Evolutionary conservation across 2,797 vertebrate species (phyloP).

Genomic region (Orientallactaga sibirica): DNA sequence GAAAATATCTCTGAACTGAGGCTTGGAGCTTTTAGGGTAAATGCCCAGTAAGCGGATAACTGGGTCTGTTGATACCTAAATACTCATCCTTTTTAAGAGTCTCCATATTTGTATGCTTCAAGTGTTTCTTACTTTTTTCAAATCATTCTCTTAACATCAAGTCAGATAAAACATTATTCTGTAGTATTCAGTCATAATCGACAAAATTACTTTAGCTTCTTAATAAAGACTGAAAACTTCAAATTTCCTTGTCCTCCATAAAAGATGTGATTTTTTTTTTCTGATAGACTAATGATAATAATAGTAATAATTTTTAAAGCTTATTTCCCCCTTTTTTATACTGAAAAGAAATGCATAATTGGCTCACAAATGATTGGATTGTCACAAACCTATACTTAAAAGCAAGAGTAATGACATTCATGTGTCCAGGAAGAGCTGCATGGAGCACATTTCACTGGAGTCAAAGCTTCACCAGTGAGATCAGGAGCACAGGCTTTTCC

Average conservation of each 20-base stretch:
- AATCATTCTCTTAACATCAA: not conserved
- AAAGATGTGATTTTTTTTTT: not conserved
- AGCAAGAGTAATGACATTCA: not conserved
- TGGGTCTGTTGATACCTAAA: too few species aligned
- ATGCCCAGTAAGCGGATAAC: too few species aligned
- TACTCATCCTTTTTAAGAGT: too few species aligned
- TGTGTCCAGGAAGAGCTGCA: not conserved
- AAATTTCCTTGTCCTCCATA: not conserved
- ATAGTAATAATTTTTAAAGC: not conserved
- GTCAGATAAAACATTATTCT: not conserved
- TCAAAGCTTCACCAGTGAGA: not conserved
- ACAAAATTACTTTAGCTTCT: not conserved
- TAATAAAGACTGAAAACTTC: not conserved
- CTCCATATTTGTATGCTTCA: not conserved
- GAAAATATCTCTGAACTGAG: too few species aligned
- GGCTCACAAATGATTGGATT: not conserved
- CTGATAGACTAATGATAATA: not conserved
- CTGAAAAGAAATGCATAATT: not conserved
- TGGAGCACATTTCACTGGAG: not conserved
- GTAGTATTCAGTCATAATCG: not conserved
- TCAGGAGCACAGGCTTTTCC: not conserved
- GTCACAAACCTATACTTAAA: not conserved
- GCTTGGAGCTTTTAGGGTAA: too few species aligned
- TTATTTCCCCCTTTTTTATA: not conserved
- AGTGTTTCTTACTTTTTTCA: not conserved